A percentile compares a stretch with the other conserved stretches of the same genome.
These are phyloP conservation scores for Drusus annulatus DNA, from an alignment of 1,140 invertebrate genomes.

Conservation along the genomic window DNA sequence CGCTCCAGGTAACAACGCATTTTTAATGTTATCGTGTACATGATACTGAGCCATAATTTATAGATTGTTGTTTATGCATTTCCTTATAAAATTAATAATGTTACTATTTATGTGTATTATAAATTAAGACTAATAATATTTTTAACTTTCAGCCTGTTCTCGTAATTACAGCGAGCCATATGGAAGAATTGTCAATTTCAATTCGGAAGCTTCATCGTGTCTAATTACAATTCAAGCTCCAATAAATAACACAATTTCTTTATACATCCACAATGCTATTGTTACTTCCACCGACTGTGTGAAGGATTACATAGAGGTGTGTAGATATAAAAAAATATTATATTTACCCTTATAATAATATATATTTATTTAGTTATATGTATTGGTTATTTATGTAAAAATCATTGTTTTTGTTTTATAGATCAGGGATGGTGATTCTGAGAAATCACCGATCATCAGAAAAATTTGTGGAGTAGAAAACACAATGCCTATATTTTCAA, in stretches of 20 bases:
- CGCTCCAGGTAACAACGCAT: constrained; percentile 12
- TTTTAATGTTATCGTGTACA: no score
- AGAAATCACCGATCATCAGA: not conserved
- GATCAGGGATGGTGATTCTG: constrained; percentile 40
- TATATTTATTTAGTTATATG: no score
- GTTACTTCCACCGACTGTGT: not conserved
- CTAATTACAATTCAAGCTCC: constrained; percentile 17
- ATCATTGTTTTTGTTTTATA: constrained; percentile 5
- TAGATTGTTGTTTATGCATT: no score
- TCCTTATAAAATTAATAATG: no score
- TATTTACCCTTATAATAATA: no score
- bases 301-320: not conserved
- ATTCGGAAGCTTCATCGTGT: constrained; percentile 7
- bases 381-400: not conserved
- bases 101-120: no score
- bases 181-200: constrained; percentile 29
- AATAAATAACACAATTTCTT: constrained; percentile 41
- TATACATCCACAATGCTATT: constrained; percentile 13
- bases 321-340: no score
- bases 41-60: no score
- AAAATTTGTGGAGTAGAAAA: constrained; percentile 7
- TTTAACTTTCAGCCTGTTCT: constrained; percentile 35
- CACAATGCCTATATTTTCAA: constrained; percentile 45
- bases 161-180: constrained; percentile 35
- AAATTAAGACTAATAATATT: not conserved